A percentile compares a stretch with the other conserved stretches of the same genome.
These are phyloP conservation scores for Luehdorfia chinensis DNA, from an alignment of 1,140 invertebrate species.

Conservation along the genomic window DNA sequence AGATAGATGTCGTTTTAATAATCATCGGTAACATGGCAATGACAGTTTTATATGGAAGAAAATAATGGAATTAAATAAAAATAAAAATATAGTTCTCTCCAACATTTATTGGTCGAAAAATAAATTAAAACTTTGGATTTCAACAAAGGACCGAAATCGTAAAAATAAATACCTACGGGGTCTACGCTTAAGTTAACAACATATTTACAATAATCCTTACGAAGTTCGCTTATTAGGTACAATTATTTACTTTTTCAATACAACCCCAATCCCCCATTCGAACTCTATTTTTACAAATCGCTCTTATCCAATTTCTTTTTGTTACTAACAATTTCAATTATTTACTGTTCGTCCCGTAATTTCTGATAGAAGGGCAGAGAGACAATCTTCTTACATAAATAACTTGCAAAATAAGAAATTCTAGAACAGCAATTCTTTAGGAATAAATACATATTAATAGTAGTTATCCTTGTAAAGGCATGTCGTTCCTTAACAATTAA, in stretches of 20 bases:
- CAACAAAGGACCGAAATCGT: slow-evolving; percentile 72
- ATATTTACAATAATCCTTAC: slow-evolving; percentile 61
- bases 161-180: slow-evolving; percentile 73
- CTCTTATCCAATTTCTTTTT: slow-evolving; percentile 32
- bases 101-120: slow-evolving; percentile 77
- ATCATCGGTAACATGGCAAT: no score
- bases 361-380: slow-evolving; percentile 28
- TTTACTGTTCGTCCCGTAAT: slow-evolving; percentile 35
- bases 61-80: slow-evolving; percentile 17
- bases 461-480: no score
- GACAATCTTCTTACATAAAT: no score
- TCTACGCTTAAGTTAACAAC: slow-evolving; percentile 63
- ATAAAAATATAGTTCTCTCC: slow-evolving; percentile 65
- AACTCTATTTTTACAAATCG: slow-evolving; percentile 57
- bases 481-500: neutral
- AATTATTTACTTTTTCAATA: slow-evolving; percentile 45
- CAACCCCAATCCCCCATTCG: slow-evolving; percentile 22
- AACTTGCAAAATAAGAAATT: no score
- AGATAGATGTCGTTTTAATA: no score
- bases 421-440: no score
- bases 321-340: slow-evolving; percentile 47
- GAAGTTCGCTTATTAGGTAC: slow-evolving; percentile 59
- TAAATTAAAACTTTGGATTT: slow-evolving; percentile 76
- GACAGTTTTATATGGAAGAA: no score
- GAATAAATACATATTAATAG: no score